phyloP scores from a whole-genome alignment of 1,140 invertebrate genomes.

The Trachymyrmex septentrionalis region DNA sequence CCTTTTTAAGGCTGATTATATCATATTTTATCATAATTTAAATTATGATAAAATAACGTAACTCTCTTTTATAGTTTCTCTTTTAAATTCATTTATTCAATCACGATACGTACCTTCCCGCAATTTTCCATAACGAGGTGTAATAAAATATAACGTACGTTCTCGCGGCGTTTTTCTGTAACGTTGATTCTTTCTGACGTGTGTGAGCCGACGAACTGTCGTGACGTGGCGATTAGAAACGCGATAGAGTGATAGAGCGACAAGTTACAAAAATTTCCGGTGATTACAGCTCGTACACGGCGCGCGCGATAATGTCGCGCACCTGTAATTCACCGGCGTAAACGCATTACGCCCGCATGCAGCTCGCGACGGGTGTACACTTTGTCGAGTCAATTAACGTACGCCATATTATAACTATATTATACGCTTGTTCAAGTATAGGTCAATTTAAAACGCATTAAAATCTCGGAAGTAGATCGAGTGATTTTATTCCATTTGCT shows the following conservation, averaged over 20 bases:
- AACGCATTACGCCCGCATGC: slow-evolving; percentile 45
- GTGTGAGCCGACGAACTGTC: slow-evolving; percentile 25
- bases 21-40: not conserved
- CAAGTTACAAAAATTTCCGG: slow-evolving; percentile 49
- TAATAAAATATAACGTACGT: not conserved
- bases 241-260: slow-evolving; percentile 37
- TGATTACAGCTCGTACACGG: slow-evolving; percentile 22
- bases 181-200: slow-evolving; percentile 24
- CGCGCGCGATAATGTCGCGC: slow-evolving; percentile 5
- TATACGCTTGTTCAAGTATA: not conserved
- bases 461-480: not conserved
- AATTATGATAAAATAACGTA: not conserved
- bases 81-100: not conserved
- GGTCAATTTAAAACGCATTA: not conserved
- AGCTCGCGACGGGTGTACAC: slow-evolving; percentile 6
- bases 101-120: not conserved
- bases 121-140: not conserved
- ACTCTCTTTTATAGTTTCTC: not conserved
- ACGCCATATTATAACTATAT: not conserved
- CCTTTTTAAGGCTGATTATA: not conserved
- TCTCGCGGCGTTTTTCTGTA: not conserved
- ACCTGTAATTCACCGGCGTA: slow-evolving; percentile 12
- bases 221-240: slow-evolving; percentile 19
- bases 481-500: not conserved
- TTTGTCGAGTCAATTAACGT: slow-evolving; percentile 32